Evolutionary conservation across 2,113 vertebrate species (phyloP).

Genomic region (Sceloporus undulatus): DNA sequence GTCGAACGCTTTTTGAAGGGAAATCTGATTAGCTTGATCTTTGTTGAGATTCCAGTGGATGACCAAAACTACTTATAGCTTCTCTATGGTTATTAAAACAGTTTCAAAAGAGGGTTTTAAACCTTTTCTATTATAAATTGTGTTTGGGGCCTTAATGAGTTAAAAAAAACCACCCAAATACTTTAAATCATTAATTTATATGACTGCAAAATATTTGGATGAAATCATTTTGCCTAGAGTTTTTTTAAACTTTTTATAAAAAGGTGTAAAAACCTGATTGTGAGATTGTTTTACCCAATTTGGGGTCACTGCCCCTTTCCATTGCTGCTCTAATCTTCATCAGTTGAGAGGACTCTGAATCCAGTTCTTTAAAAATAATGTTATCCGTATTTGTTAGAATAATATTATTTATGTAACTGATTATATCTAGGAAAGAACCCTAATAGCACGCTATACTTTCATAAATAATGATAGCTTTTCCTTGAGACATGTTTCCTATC

Average conservation of each 20-base stretch:
- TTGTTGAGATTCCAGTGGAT: too few species aligned
- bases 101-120: too few species aligned
- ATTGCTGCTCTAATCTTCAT: too few species aligned
- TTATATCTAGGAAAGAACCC: conserved; percentile 12
- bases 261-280: background rate
- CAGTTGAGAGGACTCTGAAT: too few species aligned
- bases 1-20: too few species aligned
- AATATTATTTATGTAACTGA: background rate
- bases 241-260: background rate
- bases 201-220: background rate
- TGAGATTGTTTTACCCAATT: background rate
- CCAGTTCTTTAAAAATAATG: background rate
- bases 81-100: too few species aligned
- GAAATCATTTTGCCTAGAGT: background rate
- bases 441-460: background rate
- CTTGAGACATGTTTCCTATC: conserved; percentile 2
- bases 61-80: too few species aligned
- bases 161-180: too few species aligned
- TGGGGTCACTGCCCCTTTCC: background rate
- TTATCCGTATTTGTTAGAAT: background rate
- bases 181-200: background rate
- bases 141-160: too few species aligned
- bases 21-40: too few species aligned
- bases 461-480: background rate
- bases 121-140: too few species aligned